phyloP scores from a whole-genome alignment of 2,888 invertebrate species.

The Sminthurinus aureus region DNA sequence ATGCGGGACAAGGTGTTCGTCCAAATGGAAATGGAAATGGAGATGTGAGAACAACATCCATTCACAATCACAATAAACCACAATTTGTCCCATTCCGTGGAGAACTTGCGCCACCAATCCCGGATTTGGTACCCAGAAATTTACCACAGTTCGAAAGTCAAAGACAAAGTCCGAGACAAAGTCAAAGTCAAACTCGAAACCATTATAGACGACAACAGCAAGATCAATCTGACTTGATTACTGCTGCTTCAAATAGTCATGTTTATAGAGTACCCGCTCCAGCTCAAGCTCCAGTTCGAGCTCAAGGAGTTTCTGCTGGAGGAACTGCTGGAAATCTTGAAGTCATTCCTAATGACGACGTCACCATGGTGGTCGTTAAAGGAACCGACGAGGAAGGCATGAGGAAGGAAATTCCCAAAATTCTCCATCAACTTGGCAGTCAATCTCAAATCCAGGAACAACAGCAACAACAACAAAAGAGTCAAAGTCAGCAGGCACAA shows the following conservation, averaged over 20 bases:
- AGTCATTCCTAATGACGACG: constrained; percentile 38
- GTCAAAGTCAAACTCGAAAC: constrained; percentile 1
- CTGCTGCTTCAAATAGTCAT: background rate
- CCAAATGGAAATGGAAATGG: constrained; percentile 30
- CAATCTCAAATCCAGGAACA: background rate
- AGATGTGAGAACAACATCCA: constrained; percentile 47
- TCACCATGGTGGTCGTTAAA: constrained; percentile 34
- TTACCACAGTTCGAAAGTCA: constrained; percentile 46
- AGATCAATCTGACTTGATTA: background rate
- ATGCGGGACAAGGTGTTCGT: constrained; percentile 41
- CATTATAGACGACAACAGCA: background rate
- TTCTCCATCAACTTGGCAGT: constrained; percentile 32
- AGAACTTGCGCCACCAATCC: constrained; percentile 51
- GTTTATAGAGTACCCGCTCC: background rate
- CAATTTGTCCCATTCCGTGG: constrained; percentile 51
- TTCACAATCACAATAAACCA: constrained; percentile 46
- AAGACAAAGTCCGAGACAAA: constrained; percentile 29
- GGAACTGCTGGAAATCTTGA: constrained; percentile 9
- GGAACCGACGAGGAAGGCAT: constrained; percentile 30
- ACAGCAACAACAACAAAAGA: constrained; percentile 3
- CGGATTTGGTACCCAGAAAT: constrained; percentile 47
- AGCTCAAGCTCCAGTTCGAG: background rate
- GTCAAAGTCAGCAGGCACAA: background rate
- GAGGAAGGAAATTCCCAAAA: constrained; percentile 24
- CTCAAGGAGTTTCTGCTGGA: background rate